Percentiles rank a stretch among this genome's conserved stretches.
Evolutionary conservation across 2,113 vertebrate genomes (phyloP).

Genomic region (Heterocephalus glaber): DNA sequence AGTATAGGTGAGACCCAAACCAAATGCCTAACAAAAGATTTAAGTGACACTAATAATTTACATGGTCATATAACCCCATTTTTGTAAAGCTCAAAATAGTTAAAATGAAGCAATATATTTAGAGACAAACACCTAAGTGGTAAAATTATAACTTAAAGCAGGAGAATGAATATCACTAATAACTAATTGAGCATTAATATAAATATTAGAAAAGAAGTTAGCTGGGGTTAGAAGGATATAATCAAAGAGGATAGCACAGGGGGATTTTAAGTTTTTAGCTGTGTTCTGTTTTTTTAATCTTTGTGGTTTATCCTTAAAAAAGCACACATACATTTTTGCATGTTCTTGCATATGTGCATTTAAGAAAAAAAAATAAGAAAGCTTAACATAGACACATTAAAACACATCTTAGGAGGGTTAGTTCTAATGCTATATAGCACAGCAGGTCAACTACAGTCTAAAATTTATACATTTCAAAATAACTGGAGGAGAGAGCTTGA

Average conservation of each 20-base stretch:
- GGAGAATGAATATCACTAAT: background rate
- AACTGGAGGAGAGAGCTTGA: background rate
- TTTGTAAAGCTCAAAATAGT: background rate
- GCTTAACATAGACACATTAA: background rate
- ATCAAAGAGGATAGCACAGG: background rate
- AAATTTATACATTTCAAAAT: background rate
- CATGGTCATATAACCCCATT: background rate
- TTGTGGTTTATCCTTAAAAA: slow-evolving; percentile 3
- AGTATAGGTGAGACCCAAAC: background rate
- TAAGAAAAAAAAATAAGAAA: slow-evolving; percentile 29
- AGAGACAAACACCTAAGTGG: background rate
- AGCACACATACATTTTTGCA: background rate
- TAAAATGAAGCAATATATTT: background rate
- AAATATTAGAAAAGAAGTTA: background rate
- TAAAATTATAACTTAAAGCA: background rate
- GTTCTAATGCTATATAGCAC: background rate
- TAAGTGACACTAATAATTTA: background rate
- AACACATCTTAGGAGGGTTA: background rate
- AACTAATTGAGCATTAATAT: background rate
- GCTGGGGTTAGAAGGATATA: background rate
- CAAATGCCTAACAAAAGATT: background rate
- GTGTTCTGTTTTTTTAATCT: background rate
- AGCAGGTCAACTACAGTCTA: background rate
- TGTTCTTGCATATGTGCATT: background rate
- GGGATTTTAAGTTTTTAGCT: background rate